A percentile compares a stretch with the other conserved stretches of the same genome.
These are phyloP conservation scores for Ctenicera cuprea DNA, from an alignment of 2,888 invertebrate species.

Conservation along the genomic window DNA sequence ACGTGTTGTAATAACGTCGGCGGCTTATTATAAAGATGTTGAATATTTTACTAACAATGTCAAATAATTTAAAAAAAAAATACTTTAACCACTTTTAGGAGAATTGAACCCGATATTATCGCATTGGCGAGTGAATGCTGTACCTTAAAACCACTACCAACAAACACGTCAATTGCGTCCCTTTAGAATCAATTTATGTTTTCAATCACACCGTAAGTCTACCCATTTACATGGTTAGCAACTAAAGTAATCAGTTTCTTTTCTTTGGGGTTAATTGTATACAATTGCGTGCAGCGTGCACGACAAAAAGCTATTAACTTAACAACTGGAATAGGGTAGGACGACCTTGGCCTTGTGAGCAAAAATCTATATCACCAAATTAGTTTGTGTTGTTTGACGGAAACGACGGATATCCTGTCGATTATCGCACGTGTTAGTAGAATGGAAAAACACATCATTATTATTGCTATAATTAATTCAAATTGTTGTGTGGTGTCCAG, in stretches of 20 bases:
- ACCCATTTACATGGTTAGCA: neutral
- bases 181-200: too few relatives aligned
- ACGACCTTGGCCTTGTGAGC: conserved; percentile 31
- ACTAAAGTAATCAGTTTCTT: neutral
- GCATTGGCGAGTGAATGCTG: too few relatives aligned
- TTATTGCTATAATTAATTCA: neutral
- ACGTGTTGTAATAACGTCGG: too few relatives aligned
- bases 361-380: conserved; percentile 32
- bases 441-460: conserved; percentile 9
- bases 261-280: conserved; percentile 15
- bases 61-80: too few relatives aligned
- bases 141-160: too few relatives aligned
- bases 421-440: conserved; percentile 1
- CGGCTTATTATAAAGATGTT: too few relatives aligned
- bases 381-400: conserved; percentile 11
- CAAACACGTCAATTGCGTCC: too few relatives aligned
- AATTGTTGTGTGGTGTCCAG: neutral
- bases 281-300: conserved; percentile 9
- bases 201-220: too few relatives aligned
- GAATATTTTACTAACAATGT: too few relatives aligned
- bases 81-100: too few relatives aligned
- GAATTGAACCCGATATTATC: too few relatives aligned
- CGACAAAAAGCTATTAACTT: conserved; percentile 17
- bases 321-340: conserved; percentile 1
- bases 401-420: conserved; percentile 25